Conservation (phyloP, 2,797 vertebrate genomes). For the Sarcoramphus papa region DNA sequence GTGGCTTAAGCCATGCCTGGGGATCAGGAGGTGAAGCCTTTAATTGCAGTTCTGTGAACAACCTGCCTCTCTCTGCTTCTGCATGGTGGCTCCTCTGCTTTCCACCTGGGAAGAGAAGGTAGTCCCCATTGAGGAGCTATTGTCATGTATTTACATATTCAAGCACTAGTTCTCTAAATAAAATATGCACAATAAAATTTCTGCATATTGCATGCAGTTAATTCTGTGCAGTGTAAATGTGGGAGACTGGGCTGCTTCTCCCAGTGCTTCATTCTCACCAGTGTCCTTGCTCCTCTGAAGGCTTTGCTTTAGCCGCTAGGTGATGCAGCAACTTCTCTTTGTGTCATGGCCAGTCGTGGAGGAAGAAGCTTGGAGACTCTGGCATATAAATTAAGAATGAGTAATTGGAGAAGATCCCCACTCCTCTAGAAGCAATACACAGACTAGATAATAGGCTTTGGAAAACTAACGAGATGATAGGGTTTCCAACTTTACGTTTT, state of each 20-base stretch:
- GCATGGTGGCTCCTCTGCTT: neutral
- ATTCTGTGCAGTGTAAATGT: neutral
- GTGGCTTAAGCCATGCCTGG: neutral
- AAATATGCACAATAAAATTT: neutral
- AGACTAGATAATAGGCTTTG: constrained; percentile 33
- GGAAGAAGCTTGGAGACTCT: neutral
- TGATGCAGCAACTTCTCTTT: constrained; percentile 38
- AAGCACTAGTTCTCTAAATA: neutral
- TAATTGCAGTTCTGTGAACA: neutral
- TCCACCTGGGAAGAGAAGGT: neutral
- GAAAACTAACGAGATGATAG: constrained; percentile 44
- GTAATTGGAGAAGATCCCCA: constrained; percentile 38
- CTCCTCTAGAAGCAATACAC: constrained; percentile 13
- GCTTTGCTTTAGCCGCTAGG: neutral
- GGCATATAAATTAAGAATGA: constrained; percentile 40
- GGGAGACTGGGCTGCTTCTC: neutral
- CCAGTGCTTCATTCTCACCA: neutral
- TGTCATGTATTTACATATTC: neutral
- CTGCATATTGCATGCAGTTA: neutral
- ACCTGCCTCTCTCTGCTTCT: neutral
- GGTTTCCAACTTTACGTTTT: constrained; percentile 48
- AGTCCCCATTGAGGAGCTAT: neutral
- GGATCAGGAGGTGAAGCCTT: neutral
- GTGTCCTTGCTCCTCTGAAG: neutral
- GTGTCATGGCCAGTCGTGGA: neutral